These are phyloP conservation scores for Agonum fuliginosum DNA, from an alignment of 2,888 invertebrate species.

Conservation along the genomic window DNA sequence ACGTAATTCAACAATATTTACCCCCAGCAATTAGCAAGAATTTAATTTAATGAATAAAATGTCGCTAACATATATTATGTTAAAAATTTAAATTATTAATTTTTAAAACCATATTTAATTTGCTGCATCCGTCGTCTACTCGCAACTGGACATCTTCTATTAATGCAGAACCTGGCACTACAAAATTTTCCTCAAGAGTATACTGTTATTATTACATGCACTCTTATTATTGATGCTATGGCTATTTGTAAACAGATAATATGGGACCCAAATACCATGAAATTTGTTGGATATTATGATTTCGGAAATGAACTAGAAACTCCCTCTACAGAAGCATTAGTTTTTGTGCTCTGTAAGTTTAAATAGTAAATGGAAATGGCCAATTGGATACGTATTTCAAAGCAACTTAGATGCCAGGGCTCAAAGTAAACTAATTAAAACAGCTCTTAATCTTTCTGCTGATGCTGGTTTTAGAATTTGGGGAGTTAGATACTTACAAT, in stretches of 20 bases:
- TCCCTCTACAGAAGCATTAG: constrained; percentile 57
- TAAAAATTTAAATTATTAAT: neutral
- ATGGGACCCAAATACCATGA: constrained; percentile 45
- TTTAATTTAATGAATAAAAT: too few relatives aligned
- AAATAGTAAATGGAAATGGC: constrained; percentile 58
- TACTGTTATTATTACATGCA: neutral
- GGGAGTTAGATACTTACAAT: too few relatives aligned
- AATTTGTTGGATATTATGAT: constrained; percentile 43
- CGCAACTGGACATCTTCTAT: constrained; percentile 42
- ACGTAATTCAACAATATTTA: too few relatives aligned
- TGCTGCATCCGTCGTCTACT: constrained; percentile 21
- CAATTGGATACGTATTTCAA: constrained; percentile 57
- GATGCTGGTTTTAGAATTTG: too few relatives aligned
- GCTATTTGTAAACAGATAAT: constrained; percentile 57
- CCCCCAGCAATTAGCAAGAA: too few relatives aligned
- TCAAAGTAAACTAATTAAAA: constrained; percentile 52
- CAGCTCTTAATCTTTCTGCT: too few relatives aligned
- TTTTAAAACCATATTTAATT: constrained; percentile 20
- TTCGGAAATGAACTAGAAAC: constrained; percentile 56
- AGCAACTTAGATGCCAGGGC: constrained; percentile 40
- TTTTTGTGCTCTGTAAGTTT: constrained; percentile 60
- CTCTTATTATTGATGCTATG: constrained; percentile 52
- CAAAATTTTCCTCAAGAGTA: constrained; percentile 29
- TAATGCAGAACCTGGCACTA: constrained; percentile 39
- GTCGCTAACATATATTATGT: too few relatives aligned